Evolutionary conservation across 2,888 invertebrate species (phyloP).

Genomic region (Fragum sueziense): DNA sequence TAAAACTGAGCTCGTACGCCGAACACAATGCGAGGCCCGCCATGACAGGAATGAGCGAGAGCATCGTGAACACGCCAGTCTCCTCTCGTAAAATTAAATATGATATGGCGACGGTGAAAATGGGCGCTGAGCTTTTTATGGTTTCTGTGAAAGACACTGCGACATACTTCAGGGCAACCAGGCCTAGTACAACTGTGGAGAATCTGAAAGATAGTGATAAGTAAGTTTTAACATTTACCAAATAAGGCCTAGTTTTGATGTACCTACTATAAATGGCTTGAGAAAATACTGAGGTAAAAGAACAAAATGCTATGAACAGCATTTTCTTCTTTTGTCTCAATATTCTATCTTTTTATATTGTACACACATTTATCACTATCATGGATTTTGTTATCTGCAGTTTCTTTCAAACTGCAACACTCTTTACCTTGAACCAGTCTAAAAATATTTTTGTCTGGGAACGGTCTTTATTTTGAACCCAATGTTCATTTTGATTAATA

Average conservation of each 20-base stretch:
- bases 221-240: background rate
- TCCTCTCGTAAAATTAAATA: conserved; percentile 83
- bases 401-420: no score
- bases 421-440: no score
- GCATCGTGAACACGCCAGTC: conserved; percentile 85
- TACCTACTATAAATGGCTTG: background rate
- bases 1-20: conserved; percentile 90
- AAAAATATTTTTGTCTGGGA: no score
- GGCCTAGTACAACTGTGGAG: conserved; percentile 88
- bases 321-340: background rate
- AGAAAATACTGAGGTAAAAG: background rate
- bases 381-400: no score
- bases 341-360: no score
- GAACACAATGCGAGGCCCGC: conserved; percentile 89
- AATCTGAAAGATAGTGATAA: conserved; percentile 87
- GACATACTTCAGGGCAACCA: conserved; percentile 89
- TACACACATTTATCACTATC: no score
- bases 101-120: conserved; percentile 90
- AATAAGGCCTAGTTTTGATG: background rate
- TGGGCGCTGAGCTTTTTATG: conserved; percentile 90
- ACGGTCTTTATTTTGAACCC: no score
- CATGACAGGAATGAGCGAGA: conserved; percentile 90
- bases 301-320: background rate
- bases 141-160: conserved; percentile 92
- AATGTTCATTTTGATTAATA: no score